phyloP scores from a whole-genome alignment of 2,888 invertebrate genomes.

The Calliscelio sp. region DNA sequence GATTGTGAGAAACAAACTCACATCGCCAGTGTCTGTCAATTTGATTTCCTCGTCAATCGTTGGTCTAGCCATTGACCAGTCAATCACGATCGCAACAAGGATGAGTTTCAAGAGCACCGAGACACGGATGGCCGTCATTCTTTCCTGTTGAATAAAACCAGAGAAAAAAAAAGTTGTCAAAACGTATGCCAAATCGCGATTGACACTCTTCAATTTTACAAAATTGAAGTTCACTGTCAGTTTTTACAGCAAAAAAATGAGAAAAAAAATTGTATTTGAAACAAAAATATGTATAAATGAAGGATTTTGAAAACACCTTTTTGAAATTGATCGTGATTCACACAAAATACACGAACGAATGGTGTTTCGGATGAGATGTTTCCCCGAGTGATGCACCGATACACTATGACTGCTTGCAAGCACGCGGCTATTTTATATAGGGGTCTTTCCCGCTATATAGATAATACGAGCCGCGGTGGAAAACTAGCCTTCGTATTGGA shows the following conservation, averaged over 20 bases:
- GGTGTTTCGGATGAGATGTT: slow-evolving; percentile 43
- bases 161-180: slow-evolving; percentile 24
- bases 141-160: slow-evolving; percentile 47
- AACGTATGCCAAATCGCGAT: too few species aligned
- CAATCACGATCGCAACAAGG: slow-evolving; percentile 52
- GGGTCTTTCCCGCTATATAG: slow-evolving; percentile 71
- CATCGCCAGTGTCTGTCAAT: slow-evolving; percentile 44
- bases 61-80: slow-evolving; percentile 56
- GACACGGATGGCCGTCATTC: slow-evolving; percentile 44
- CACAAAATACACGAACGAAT: slow-evolving; percentile 1
- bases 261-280: too few species aligned
- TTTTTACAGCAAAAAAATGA: too few species aligned
- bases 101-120: slow-evolving; percentile 53
- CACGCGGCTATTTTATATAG: slow-evolving; percentile 85
- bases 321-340: background rate
- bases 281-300: too few species aligned
- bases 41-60: slow-evolving; percentile 53
- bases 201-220: too few species aligned
- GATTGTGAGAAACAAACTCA: slow-evolving; percentile 36
- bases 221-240: too few species aligned
- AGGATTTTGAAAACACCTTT: background rate
- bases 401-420: slow-evolving; percentile 83
- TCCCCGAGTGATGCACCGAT: slow-evolving; percentile 75
- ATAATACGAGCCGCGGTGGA: slow-evolving; percentile 66
- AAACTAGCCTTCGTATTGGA: slow-evolving; percentile 35